Evolutionary conservation across 2,888 invertebrate genomes (phyloP).

Genomic region (Pachydiplax longipennis): DNA sequence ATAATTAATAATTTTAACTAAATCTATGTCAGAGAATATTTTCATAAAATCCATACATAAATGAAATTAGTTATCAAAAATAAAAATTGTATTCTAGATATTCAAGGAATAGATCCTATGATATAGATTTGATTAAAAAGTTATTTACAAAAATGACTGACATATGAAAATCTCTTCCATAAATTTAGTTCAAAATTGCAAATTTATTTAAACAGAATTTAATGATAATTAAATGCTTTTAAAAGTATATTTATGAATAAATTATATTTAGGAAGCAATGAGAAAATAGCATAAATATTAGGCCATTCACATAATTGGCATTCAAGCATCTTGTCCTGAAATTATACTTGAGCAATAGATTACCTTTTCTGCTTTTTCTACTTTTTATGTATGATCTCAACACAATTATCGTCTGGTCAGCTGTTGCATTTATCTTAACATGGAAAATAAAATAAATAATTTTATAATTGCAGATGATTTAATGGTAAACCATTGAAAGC

Average conservation of each 20-base stretch:
- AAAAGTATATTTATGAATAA: background rate
- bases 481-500: background rate
- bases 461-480: background rate
- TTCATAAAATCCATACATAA: no score
- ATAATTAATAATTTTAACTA: no score
- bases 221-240: no score
- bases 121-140: no score
- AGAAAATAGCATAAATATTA: background rate
- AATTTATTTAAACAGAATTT: no score
- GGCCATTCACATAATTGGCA: background rate
- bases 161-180: no score
- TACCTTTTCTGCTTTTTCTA: background rate
- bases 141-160: no score
- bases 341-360: background rate
- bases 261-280: background rate
- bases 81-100: no score
- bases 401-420: background rate
- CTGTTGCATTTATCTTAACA: background rate
- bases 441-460: background rate
- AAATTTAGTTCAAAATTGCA: no score
- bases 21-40: no score
- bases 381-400: background rate
- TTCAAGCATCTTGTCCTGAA: background rate
- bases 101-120: no score
- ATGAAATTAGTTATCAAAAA: no score